These are phyloP conservation scores for Microchrysa polita DNA, from an alignment of 2,888 invertebrate species.

Conservation along the genomic window DNA sequence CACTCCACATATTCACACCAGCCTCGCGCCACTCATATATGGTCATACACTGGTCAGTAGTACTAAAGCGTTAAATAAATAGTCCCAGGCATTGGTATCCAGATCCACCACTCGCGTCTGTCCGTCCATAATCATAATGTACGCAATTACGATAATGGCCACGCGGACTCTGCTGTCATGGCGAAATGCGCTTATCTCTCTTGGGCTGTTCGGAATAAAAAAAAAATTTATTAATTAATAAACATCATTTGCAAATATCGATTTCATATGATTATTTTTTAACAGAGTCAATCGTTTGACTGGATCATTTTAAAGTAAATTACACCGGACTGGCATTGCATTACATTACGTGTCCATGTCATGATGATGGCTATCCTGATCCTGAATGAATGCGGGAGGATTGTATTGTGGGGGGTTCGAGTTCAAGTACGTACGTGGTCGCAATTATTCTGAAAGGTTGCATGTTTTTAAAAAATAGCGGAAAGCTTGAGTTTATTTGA, in stretches of 20 bases:
- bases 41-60: background rate
- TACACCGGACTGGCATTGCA: no score
- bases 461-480: no score
- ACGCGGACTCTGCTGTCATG: background rate
- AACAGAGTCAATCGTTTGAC: slow-evolving; percentile 21
- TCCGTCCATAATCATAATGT: background rate
- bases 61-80: no score
- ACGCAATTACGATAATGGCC: slow-evolving; percentile 22
- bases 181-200: slow-evolving; percentile 32
- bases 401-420: no score
- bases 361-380: no score
- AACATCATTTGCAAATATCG: slow-evolving; percentile 20
- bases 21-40: background rate
- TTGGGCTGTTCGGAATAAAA: background rate
- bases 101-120: no score
- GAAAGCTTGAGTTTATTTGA: no score
- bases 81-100: no score
- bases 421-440: no score
- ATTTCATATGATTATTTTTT: slow-evolving; percentile 27
- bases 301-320: background rate
- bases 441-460: no score
- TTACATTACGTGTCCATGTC: background rate
- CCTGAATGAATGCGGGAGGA: no score
- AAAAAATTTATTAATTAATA: slow-evolving; percentile 27
- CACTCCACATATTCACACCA: no score